phyloP scores from a whole-genome alignment of 1,140 invertebrate species.

The Conopomorpha cramerella region DNA sequence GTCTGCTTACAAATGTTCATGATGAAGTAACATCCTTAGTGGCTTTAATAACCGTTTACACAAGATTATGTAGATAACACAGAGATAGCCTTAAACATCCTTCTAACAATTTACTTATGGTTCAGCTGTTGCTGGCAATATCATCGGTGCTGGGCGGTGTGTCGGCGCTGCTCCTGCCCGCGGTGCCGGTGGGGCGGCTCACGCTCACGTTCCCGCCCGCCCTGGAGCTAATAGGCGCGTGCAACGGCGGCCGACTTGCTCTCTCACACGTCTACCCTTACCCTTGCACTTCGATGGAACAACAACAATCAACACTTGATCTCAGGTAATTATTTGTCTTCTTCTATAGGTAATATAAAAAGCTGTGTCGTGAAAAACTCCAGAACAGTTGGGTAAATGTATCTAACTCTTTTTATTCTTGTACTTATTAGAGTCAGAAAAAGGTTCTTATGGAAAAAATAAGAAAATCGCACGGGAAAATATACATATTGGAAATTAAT shows the following conservation, averaged over 20 bases:
- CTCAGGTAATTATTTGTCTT: slow-evolving; percentile 32
- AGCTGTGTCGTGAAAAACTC: no score
- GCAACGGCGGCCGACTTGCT: slow-evolving; percentile 39
- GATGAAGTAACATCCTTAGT: no score
- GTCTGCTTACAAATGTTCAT: no score
- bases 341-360: no score
- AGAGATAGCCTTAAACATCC: no score
- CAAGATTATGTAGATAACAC: background rate
- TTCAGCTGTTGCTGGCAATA: slow-evolving; percentile 69
- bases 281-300: slow-evolving; percentile 55
- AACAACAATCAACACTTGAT: slow-evolving; percentile 42
- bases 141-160: slow-evolving; percentile 71
- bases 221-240: slow-evolving; percentile 63
- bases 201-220: slow-evolving; percentile 66
- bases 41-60: no score
- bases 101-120: slow-evolving; percentile 7
- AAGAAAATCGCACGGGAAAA: no score
- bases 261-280: slow-evolving; percentile 59
- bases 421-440: no score
- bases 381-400: no score
- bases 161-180: slow-evolving; percentile 68
- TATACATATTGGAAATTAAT: no score
- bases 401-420: no score
- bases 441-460: no score
- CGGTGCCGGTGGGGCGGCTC: slow-evolving; percentile 73